Evolutionary conservation across 2,113 vertebrate genomes (phyloP).

Genomic region (Mesembrinibis cayennensis): DNA sequence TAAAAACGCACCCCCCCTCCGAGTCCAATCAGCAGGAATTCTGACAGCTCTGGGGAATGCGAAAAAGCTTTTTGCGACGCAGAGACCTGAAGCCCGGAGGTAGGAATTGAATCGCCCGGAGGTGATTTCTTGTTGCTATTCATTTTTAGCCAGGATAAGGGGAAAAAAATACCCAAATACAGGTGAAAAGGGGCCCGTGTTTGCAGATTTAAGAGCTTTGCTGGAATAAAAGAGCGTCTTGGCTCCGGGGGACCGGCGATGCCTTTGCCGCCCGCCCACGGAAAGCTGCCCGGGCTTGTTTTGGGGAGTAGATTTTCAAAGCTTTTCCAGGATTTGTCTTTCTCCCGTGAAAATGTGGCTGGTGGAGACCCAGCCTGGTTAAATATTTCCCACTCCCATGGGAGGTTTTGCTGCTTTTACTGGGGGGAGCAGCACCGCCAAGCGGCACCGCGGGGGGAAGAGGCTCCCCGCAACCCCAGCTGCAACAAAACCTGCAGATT

Average conservation of each 20-base stretch:
- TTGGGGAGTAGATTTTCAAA: rapidly evolving
- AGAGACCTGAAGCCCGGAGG: rapidly evolving
- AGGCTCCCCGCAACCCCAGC: background rate
- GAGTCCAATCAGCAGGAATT: background rate
- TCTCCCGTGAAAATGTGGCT: background rate
- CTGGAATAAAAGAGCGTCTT: background rate
- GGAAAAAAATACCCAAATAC: rapidly evolving
- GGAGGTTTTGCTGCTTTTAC: background rate
- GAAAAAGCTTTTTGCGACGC: rapidly evolving
- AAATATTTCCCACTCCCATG: background rate
- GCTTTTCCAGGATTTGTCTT: background rate
- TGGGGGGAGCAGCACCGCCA: background rate
- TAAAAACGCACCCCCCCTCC: rapidly evolving
- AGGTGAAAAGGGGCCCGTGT: rapidly evolving
- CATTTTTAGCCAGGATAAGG: background rate
- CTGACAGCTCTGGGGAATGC: background rate
- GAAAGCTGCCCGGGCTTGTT: rapidly evolving
- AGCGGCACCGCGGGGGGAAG: background rate
- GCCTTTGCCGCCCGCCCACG: rapidly evolving
- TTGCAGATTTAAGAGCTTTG: background rate
- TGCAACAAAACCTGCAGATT: rapidly evolving
- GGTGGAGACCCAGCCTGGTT: rapidly evolving
- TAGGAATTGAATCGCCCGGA: rapidly evolving
- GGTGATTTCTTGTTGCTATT: rapidly evolving
- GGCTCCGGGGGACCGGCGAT: background rate